A percentile compares a stretch with the other conserved stretches of the same genome.
phyloP scores from a whole-genome alignment of 2,113 vertebrate species.

The Nesoenas mayeri region DNA sequence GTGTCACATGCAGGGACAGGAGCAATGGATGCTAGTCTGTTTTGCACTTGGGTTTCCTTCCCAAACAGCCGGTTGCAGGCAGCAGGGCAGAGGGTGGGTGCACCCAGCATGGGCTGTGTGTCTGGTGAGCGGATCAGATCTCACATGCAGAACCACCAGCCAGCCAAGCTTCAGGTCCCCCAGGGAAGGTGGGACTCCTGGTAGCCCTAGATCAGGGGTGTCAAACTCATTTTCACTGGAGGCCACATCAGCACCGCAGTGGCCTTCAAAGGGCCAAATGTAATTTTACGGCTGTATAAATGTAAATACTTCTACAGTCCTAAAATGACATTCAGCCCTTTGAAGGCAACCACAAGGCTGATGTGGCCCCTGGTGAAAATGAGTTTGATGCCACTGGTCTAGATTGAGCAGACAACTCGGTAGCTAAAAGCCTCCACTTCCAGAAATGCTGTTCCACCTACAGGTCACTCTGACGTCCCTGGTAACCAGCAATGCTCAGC shows the following conservation, averaged over 20 bases:
- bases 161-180: not conserved
- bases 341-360: too few species aligned
- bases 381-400: too few species aligned
- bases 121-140: not conserved
- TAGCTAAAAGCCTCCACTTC: not conserved
- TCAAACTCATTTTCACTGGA: too few species aligned
- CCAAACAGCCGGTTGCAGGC: rapidly evolving
- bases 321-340: too few species aligned
- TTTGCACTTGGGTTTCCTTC: not conserved
- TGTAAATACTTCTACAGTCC: too few species aligned
- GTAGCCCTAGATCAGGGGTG: too few species aligned
- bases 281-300: too few species aligned
- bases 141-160: not conserved
- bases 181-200: rapidly evolving
- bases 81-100: not conserved
- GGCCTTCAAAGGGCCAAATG: not conserved
- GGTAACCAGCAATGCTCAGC: not conserved
- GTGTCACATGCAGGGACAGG: rapidly evolving
- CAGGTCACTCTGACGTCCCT: rapidly evolving
- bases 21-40: not conserved
- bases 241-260: too few species aligned
- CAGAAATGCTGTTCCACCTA: not conserved
- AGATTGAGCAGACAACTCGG: rapidly evolving
- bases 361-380: too few species aligned
- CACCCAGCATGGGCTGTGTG: not conserved